A percentile compares a stretch with the other conserved stretches of the same genome.
phyloP scores from a whole-genome alignment of 2,888 invertebrate genomes.

The Monoplex corrugatus region DNA sequence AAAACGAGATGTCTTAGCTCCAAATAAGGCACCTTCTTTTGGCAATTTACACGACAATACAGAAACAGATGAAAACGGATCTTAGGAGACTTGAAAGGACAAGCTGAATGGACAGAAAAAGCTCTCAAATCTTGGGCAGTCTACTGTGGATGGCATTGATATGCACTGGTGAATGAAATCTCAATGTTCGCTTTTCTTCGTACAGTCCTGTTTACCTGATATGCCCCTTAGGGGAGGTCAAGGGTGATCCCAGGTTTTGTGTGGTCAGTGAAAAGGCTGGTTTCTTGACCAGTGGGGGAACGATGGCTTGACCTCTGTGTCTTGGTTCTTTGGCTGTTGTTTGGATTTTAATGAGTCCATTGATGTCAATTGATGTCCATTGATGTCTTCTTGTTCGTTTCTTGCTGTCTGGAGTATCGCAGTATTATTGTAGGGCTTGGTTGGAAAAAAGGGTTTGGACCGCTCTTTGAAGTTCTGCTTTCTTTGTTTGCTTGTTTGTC shows the following conservation, averaged over 20 bases:
- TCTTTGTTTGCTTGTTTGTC: too few species aligned
- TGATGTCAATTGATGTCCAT: constrained; percentile 27
- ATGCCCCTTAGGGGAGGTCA: constrained; percentile 3
- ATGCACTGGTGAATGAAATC: not conserved
- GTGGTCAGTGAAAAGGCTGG: not conserved
- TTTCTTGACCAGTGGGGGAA: too few species aligned
- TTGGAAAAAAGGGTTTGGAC: too few species aligned
- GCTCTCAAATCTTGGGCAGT: too few species aligned
- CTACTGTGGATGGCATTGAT: not conserved
- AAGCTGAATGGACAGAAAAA: constrained; percentile 9
- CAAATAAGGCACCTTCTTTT: not conserved
- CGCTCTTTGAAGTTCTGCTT: too few species aligned
- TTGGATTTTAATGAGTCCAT: too few species aligned
- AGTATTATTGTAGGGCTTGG: not conserved
- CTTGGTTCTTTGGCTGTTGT: too few species aligned
- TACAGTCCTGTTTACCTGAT: constrained; percentile 19
- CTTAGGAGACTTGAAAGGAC: not conserved
- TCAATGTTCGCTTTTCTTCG: not conserved
- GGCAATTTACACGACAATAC: constrained; percentile 23
- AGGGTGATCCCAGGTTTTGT: not conserved
- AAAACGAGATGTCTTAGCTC: not conserved
- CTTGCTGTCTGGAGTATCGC: not conserved
- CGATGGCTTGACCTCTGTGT: not conserved
- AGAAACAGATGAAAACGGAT: not conserved
- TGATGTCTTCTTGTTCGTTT: not conserved